Conservation (phyloP, 2,797 vertebrate species). For the Malacoraja senta region DNA sequence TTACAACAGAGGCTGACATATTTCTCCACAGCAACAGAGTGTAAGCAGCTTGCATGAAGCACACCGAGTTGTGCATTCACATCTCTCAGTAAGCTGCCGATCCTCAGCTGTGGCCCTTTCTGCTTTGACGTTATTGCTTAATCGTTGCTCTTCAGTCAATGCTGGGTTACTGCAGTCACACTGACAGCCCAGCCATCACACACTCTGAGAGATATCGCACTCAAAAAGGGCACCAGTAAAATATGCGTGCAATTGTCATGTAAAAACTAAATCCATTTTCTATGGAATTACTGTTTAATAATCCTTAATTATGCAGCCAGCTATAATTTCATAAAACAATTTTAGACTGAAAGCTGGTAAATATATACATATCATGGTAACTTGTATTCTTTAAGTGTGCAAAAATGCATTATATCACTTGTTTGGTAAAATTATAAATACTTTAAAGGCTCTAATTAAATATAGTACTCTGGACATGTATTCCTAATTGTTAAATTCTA, state of each 20-base stretch:
- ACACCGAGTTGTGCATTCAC: not conserved
- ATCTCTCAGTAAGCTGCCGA: not conserved
- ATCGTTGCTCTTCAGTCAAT: not conserved
- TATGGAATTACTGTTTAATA: not conserved
- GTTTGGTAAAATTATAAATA: not conserved
- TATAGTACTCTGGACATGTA: not conserved
- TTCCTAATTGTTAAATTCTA: not conserved
- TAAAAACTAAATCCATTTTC: not conserved
- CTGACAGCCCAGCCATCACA: not conserved
- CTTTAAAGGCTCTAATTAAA: not conserved
- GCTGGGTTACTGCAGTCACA: not conserved
- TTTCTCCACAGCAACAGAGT: not conserved
- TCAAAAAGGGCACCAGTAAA: not conserved
- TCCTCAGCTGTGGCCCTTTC: not conserved
- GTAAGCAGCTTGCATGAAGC: not conserved
- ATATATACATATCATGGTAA: not conserved
- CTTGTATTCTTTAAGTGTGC: not conserved
- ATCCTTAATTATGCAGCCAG: conserved; percentile 13
- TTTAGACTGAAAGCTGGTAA: conserved; percentile 9
- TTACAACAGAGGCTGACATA: not conserved
- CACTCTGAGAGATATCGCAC: not conserved
- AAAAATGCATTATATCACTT: not conserved
- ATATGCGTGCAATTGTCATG: not conserved
- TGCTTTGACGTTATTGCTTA: not conserved
- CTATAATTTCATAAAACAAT: not conserved